Percentiles rank a stretch among this genome's conserved stretches.
These are phyloP conservation scores for Diabrotica virgifera DNA, from an alignment of 1,140 invertebrate species.

Conservation along the genomic window DNA sequence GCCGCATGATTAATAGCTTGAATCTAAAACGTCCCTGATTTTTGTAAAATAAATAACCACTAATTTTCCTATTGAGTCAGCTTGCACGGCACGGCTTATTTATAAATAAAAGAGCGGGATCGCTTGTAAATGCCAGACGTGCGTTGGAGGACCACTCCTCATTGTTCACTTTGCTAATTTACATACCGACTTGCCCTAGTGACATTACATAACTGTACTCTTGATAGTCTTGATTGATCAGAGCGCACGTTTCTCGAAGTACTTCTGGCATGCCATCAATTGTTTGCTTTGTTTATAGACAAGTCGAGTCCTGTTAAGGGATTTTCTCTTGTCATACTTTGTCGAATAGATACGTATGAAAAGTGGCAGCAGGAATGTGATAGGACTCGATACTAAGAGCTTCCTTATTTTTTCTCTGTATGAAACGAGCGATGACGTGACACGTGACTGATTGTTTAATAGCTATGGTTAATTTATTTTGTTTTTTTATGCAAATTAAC, in stretches of 20 bases:
- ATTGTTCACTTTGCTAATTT: slow-evolving; percentile 18
- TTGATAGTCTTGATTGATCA: slow-evolving; percentile 5
- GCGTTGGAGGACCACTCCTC: slow-evolving; percentile 39
- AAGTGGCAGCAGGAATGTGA: too few species aligned
- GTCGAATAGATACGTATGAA: too few species aligned
- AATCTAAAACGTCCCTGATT: too few species aligned
- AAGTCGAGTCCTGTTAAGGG: background rate
- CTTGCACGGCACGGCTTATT: background rate
- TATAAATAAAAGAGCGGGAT: slow-evolving; percentile 15
- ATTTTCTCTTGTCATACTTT: too few species aligned
- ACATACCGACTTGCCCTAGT: slow-evolving; percentile 39
- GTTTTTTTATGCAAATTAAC: too few species aligned
- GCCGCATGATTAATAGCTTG: too few species aligned
- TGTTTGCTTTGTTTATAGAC: background rate
- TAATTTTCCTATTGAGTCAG: background rate
- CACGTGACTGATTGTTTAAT: too few species aligned
- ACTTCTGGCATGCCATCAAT: background rate
- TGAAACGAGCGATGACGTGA: too few species aligned
- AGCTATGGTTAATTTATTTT: too few species aligned
- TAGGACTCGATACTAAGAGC: too few species aligned
- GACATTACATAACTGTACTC: slow-evolving; percentile 42
- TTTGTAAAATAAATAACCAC: background rate
- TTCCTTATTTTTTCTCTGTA: too few species aligned
- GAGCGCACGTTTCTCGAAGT: background rate
- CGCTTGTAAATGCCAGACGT: slow-evolving; percentile 27